A percentile compares a stretch with the other conserved stretches of the same genome.
Evolutionary conservation across 2,888 invertebrate genomes (phyloP).

Genomic region (Acronicta psi): DNA sequence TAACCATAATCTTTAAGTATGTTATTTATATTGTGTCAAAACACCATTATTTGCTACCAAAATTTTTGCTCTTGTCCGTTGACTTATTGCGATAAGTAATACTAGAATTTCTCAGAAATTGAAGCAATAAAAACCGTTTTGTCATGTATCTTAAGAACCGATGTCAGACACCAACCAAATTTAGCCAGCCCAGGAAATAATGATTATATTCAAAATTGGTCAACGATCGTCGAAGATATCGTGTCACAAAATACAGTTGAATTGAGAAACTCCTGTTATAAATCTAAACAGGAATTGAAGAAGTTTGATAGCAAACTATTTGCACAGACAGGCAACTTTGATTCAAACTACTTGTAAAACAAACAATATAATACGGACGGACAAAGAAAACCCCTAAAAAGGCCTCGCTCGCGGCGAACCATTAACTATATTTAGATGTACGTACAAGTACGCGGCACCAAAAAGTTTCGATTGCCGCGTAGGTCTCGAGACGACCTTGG

Average conservation of each 20-base stretch:
- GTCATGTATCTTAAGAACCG: too few species aligned
- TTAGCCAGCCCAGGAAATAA: too few species aligned
- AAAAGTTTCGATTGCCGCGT: constrained; percentile 68
- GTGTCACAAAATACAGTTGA: too few species aligned
- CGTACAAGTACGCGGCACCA: constrained; percentile 47
- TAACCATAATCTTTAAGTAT: neutral
- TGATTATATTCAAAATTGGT: too few species aligned
- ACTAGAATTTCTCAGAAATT: neutral
- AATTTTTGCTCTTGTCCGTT: neutral
- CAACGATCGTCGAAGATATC: too few species aligned
- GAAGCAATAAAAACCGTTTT: too few species aligned
- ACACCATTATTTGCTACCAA: neutral
- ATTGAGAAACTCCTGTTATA: too few species aligned
- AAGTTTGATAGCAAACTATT: too few species aligned
- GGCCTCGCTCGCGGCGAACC: constrained; percentile 57
- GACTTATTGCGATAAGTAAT: neutral
- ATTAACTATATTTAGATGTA: constrained; percentile 63
- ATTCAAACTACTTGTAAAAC: constrained; percentile 17
- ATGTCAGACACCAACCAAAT: too few species aligned
- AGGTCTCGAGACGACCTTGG: constrained; percentile 66
- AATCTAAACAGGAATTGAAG: too few species aligned
- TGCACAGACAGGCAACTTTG: neutral
- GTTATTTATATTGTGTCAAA: neutral
- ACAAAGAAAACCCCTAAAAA: constrained; percentile 56
- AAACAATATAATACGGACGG: constrained; percentile 33